Evolutionary conservation across 2,888 invertebrate genomes (phyloP).

Genomic region (Axea sp.): DNA sequence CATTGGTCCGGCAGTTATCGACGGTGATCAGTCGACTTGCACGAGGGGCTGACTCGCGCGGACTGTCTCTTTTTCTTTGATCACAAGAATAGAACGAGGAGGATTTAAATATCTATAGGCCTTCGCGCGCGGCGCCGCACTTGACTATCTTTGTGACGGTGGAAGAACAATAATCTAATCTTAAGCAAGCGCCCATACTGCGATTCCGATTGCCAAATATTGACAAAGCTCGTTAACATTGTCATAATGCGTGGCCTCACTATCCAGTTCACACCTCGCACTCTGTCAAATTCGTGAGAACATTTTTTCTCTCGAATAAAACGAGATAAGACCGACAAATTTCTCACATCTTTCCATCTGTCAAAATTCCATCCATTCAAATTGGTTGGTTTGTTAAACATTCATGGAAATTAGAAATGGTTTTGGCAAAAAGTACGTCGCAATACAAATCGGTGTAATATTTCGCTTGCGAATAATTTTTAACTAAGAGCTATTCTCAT

Average conservation of each 20-base stretch:
- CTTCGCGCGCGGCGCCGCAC: conserved; percentile 60
- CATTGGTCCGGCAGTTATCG: conserved; percentile 34
- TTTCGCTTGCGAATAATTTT: too few relatives aligned
- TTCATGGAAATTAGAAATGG: too few relatives aligned
- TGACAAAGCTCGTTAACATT: conserved; percentile 64
- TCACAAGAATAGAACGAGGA: conserved; percentile 67
- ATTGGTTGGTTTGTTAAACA: too few relatives aligned
- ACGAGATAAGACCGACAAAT: conserved; percentile 13
- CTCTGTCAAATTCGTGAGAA: conserved; percentile 25
- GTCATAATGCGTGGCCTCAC: conserved; percentile 11
- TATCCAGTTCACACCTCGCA: conserved; percentile 9
- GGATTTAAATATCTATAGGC: conserved; percentile 69
- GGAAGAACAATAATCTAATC: conserved; percentile 65
- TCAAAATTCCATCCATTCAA: too few relatives aligned
- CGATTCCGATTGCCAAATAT: conserved; percentile 65
- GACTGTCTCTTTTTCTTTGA: conserved; percentile 55
- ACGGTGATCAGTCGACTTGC: conserved; percentile 40
- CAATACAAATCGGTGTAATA: too few relatives aligned
- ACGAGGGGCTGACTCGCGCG: conserved; percentile 32
- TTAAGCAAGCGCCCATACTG: conserved; percentile 60
- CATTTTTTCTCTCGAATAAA: conserved; percentile 5
- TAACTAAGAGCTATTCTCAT: too few relatives aligned
- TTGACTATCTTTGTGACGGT: conserved; percentile 52
- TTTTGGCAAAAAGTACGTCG: too few relatives aligned
- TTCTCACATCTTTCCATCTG: too few relatives aligned